Base-by-base conservation (phyloP, 1,140 invertebrate genomes). In the Lordiphosa clarofinis region DNA sequence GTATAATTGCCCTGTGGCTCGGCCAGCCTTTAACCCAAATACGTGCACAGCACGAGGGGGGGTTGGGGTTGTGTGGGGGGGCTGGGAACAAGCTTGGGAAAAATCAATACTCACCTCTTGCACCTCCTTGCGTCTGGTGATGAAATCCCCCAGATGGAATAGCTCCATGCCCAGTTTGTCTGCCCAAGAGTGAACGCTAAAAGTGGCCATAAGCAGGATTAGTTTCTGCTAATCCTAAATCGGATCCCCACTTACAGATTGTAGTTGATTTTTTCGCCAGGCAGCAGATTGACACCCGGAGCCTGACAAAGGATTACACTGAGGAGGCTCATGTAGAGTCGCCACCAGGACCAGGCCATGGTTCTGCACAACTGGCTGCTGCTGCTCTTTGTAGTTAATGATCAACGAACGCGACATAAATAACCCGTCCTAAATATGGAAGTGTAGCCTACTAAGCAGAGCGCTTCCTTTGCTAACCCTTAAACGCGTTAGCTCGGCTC, bases 151-250 rank as follows among this genome's bases (percentile, higher is more conserved):
- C 70, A 94, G 91, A 74, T 93, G 91, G 70, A 92, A 93, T 52
- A 94, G 86, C 84, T 94, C 93, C 82, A 92, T 92, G 21, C 93
- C 93, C 52, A 94, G 89, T 86, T 93, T 94, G 75, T 93, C 90
- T 24, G 93, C 93, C 94, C 94, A 94, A 78, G 91, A 90, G 86
- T 93, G 92, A 33, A 93, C 93, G 60, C 94, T 94, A 75, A 15
- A 58, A 31, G 15, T 50, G 42, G 31, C 19, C 19, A 19, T 19
- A 19, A 19, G 19, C 9, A 21, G 19, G 37, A 28, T 31, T 4
- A n/a, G 28, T 9, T 33, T 12, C 31, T 33, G 10, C 31, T 13
- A 10, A 47, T 47, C 11, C 7, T 39, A 24, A 10, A 12, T 10
- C 6, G 7, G 9, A 7, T 0, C n/a, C 19, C 10, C 31, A 73